Evolutionary conservation across 2,888 invertebrate genomes (phyloP), one percentile per base, ranked within the genome.

Genomic region (Caenorhabditis panamensis): DNA sequence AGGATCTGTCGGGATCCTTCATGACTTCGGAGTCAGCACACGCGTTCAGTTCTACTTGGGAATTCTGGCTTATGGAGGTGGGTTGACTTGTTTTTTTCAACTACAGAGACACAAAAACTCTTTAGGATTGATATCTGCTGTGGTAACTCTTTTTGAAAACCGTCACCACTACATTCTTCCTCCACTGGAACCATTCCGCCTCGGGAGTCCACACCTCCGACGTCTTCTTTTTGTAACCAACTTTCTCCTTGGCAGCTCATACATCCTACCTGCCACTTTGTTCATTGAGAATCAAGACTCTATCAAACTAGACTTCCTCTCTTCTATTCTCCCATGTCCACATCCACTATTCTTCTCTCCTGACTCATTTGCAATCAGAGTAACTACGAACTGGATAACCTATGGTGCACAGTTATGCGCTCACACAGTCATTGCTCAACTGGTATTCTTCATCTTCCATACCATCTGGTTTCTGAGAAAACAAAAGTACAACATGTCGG

Each of bases 101-200:
- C 9, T 31, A 31, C 31, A 31, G 31, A 31, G 9, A 6, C 31
- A 4, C 4, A 9, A 4, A 6, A 9, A 4, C 31, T 31, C 13
- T 53, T 9, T 28, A 54, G 67, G 67, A 22, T 31, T 67, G 16
- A 28, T 58, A 1, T 31, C 58, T 1, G 18, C 67, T 16, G 67
- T 67, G 8, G 54, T 54, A 1, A 16, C 54, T n/a, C 28, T 54
- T 16, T 54, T 54, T 28, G 54, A 54, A 8, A 54, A 54, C 28
- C 54, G 54, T n/a, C 54, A 54, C 54, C 54, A 54, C 28, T 28
- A 28, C 54, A 54, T 54, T 16, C 54, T 54, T 4, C 54, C 54
- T 26, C 54, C 28, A 6, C 16, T 28, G 16, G 54, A 54, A 28
- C 54, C 28, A 2, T n/a, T 54, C n/a, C 26, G 54, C 1, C 26